Percentiles rank a stretch among this genome's conserved stretches.
These are phyloP conservation scores for Bombus pyrosoma DNA, from an alignment of 1,140 invertebrate genomes.

Conservation along the genomic window DNA sequence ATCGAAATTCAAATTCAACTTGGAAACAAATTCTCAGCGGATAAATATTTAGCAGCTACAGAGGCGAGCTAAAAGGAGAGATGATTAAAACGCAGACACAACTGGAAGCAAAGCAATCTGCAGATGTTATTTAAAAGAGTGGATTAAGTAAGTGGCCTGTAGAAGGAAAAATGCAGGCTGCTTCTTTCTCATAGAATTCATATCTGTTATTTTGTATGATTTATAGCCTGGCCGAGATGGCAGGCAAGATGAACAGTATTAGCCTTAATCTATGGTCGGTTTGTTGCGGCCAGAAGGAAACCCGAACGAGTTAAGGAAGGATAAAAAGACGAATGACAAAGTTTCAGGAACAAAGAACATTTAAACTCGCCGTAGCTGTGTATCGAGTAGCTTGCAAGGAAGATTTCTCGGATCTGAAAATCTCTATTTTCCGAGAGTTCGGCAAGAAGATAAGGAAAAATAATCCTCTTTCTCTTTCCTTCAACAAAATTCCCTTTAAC, in stretches of 20 bases:
- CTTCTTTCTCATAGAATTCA: too few relatives aligned
- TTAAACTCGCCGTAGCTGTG: not conserved
- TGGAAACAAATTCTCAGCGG: too few relatives aligned
- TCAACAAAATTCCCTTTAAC: too few relatives aligned
- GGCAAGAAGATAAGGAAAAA: not conserved
- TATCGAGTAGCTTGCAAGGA: not conserved
- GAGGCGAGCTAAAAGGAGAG: not conserved
- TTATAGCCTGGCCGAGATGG: not conserved
- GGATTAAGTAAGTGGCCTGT: not conserved
- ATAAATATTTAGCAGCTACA: not conserved
- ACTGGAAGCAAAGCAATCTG: not conserved
- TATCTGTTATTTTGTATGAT: constrained; percentile 12
- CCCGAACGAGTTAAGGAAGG: not conserved
- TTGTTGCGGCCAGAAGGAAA: not conserved
- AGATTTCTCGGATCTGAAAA: not conserved
- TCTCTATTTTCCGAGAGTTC: not conserved
- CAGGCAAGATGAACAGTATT: not conserved
- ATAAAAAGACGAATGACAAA: not conserved
- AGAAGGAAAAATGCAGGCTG: not conserved
- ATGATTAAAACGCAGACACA: not conserved
- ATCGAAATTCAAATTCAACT: too few relatives aligned
- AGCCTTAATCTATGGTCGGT: constrained; percentile 10
- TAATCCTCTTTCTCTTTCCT: not conserved
- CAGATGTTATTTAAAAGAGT: not conserved
- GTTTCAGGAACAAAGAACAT: not conserved